Evolutionary conservation across 2,113 vertebrate genomes (phyloP).

Genomic region (Cervus canadensis): DNA sequence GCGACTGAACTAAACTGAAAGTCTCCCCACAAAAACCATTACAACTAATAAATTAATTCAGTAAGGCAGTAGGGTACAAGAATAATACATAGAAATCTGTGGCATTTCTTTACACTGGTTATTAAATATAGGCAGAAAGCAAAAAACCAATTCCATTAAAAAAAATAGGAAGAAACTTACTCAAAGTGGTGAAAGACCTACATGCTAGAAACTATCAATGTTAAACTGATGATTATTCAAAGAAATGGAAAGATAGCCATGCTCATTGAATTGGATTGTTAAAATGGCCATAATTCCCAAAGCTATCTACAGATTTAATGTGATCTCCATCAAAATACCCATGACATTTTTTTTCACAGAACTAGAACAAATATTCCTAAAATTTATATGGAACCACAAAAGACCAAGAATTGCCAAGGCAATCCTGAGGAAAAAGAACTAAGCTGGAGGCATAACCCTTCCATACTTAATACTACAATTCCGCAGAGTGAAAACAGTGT

Average conservation of each 20-base stretch:
- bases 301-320: not conserved
- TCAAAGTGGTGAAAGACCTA: not conserved
- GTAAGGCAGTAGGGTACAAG: not conserved
- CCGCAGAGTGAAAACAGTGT: not conserved
- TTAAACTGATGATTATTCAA: not conserved
- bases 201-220: not conserved
- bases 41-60: not conserved
- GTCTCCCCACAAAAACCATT: not conserved
- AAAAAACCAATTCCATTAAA: not conserved
- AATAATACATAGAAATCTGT: not conserved
- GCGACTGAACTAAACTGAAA: too few species aligned
- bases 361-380: not conserved
- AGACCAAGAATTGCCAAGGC: not conserved
- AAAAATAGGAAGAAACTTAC: not conserved
- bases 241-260: not conserved
- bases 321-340: not conserved
- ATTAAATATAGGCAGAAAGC: not conserved
- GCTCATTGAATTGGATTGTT: not conserved
- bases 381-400: not conserved
- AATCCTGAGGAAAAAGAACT: not conserved
- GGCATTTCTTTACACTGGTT: not conserved
- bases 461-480: not conserved
- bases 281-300: not conserved
- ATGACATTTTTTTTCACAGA: not conserved
- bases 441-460: not conserved